Conservation (phyloP, 2,888 invertebrate species). For the Disparrhopalites patrizii region DNA sequence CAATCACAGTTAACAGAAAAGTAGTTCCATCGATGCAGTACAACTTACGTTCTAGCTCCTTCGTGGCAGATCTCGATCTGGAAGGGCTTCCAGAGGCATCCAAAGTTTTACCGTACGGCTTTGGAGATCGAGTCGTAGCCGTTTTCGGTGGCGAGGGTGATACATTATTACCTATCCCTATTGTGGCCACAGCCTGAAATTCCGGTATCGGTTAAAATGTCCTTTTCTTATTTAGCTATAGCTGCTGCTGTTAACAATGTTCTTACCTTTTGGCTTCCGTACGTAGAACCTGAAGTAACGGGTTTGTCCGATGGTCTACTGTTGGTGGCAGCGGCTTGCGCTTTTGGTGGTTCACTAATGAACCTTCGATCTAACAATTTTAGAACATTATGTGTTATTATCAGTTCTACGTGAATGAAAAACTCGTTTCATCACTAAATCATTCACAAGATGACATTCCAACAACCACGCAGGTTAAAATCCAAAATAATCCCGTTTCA, state of each 20-base stretch:
- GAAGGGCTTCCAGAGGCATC: constrained; percentile 76
- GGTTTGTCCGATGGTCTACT: constrained; percentile 50
- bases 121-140: constrained; percentile 49
- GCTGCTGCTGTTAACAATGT: too few relatives aligned
- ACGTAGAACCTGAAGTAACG: constrained; percentile 40
- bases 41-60: constrained; percentile 74
- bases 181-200: constrained; percentile 50
- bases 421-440: too few relatives aligned
- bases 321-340: constrained; percentile 55
- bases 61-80: constrained; percentile 81
- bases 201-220: too few relatives aligned
- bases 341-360: constrained; percentile 65
- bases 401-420: too few relatives aligned
- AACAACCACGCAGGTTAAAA: too few relatives aligned
- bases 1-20: background rate
- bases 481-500: too few relatives aligned
- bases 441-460: background rate
- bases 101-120: constrained; percentile 62
- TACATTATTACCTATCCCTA: constrained; percentile 47
- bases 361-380: constrained; percentile 77
- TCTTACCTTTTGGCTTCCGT: constrained; percentile 47
- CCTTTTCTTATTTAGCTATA: too few relatives aligned
- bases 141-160: constrained; percentile 53
- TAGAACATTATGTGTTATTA: too few relatives aligned
- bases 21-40: background rate